Evolutionary conservation across 2,113 vertebrate genomes (phyloP).

Genomic region (Vicugna pacos): DNA sequence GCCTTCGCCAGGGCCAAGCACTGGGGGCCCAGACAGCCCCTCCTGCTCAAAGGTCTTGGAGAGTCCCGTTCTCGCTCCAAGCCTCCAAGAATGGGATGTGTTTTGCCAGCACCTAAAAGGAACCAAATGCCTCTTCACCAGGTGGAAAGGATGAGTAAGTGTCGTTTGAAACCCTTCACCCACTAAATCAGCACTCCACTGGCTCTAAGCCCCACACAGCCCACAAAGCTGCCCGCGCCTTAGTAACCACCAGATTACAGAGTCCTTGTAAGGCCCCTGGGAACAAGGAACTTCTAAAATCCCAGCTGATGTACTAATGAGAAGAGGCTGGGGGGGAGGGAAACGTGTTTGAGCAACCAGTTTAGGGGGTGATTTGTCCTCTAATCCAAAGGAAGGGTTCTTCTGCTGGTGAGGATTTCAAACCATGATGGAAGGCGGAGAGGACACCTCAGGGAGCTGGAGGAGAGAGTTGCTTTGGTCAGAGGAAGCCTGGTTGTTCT

Average conservation of each 20-base stretch:
- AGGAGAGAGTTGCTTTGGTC: background rate
- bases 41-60: background rate
- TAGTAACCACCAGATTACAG: too few relatives aligned
- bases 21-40: background rate
- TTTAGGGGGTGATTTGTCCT: background rate
- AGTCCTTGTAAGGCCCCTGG: background rate
- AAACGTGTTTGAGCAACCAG: background rate
- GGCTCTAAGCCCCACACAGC: background rate
- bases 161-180: background rate
- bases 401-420: background rate
- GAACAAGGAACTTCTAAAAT: background rate
- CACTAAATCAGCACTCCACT: background rate
- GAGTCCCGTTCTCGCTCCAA: background rate
- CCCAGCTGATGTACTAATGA: background rate
- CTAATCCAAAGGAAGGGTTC: background rate
- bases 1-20: background rate
- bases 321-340: background rate
- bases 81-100: background rate
- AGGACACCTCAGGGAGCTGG: background rate
- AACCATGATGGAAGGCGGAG: too few relatives aligned
- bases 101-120: background rate
- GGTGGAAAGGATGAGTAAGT: accelerated
- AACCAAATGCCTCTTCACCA: background rate
- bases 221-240: background rate
- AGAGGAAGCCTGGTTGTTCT: background rate